Conservation (phyloP, 2,888 invertebrate genomes). For the Thyatira batis region DNA sequence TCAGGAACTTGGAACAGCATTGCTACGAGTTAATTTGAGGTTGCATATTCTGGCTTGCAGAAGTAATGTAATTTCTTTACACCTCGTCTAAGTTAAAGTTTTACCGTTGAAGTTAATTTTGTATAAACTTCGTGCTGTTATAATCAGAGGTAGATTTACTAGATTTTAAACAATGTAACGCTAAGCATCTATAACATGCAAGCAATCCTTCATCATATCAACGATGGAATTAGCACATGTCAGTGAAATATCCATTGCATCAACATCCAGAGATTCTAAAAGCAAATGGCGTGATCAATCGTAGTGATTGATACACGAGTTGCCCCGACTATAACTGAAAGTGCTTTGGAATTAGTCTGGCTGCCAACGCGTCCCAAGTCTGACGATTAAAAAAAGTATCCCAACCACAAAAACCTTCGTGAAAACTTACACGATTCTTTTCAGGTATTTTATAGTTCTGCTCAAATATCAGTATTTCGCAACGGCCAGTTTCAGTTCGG, state of each 20-base stretch:
- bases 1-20: background rate
- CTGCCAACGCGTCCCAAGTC: slow-evolving; percentile 11
- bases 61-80: background rate
- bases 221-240: background rate
- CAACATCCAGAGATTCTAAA: slow-evolving; percentile 15
- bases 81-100: no score
- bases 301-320: slow-evolving; percentile 23
- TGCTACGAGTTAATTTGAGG: background rate
- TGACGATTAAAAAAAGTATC: slow-evolving; percentile 1
- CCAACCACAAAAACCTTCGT: background rate
- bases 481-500: slow-evolving; percentile 6
- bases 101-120: no score
- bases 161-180: no score
- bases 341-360: slow-evolving; percentile 27
- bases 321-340: slow-evolving; percentile 19
- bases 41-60: background rate
- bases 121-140: no score
- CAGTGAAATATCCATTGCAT: background rate
- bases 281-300: slow-evolving; percentile 25
- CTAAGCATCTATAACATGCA: background rate
- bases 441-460: background rate
- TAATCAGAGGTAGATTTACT: no score
- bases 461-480: slow-evolving; percentile 6
- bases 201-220: background rate
- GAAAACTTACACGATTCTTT: background rate